These are phyloP conservation scores for Eristalis tenax DNA, from an alignment of 2,888 invertebrate genomes.

Conservation along the genomic window DNA sequence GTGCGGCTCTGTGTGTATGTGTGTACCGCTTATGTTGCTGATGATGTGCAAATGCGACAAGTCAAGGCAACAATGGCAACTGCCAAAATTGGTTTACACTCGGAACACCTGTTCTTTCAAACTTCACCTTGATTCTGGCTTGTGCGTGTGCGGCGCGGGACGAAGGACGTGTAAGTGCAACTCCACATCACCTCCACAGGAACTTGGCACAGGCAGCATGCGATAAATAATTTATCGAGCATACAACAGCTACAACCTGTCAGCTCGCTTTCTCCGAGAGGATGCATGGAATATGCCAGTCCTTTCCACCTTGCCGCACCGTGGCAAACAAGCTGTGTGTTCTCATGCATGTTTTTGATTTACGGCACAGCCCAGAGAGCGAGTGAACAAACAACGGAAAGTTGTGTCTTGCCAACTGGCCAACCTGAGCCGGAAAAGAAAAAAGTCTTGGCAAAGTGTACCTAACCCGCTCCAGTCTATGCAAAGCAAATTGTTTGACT, in stretches of 20 bases:
- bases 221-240: slow-evolving; percentile 36
- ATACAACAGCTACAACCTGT: slow-evolving; percentile 27
- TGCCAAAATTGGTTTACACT: slow-evolving; percentile 12
- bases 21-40: neutral
- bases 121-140: neutral
- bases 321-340: slow-evolving; percentile 21
- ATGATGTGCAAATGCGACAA: slow-evolving; percentile 51
- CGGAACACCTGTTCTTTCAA: slow-evolving; percentile 24
- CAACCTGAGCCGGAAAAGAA: neutral
- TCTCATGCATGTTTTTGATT: slow-evolving; percentile 37
- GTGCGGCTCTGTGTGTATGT: neutral
- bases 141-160: neutral
- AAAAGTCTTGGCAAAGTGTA: neutral
- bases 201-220: slow-evolving; percentile 23
- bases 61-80: slow-evolving; percentile 42
- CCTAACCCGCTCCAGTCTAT: neutral
- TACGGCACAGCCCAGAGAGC: neutral
- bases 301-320: neutral
- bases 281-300: neutral
- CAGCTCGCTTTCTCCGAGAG: neutral
- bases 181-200: neutral
- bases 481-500: neutral
- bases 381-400: neutral
- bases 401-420: neutral
- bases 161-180: neutral